Conservation (phyloP, 2,113 vertebrate genomes). For the Gobio gobio region DNA sequence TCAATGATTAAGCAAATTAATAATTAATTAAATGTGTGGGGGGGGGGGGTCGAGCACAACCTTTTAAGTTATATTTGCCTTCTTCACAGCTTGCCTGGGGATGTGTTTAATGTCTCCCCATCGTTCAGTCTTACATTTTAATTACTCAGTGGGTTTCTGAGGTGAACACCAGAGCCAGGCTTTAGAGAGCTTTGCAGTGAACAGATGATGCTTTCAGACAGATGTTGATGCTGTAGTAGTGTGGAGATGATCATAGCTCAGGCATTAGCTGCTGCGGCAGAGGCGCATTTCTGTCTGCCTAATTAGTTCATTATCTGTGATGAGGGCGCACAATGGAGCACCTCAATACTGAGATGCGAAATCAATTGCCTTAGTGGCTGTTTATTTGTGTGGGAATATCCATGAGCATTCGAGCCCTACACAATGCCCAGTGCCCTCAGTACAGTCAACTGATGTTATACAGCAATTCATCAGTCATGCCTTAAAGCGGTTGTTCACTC, state of each 20-base stretch:
- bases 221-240: conserved; percentile 30
- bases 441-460: conserved; percentile 2
- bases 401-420: neutral
- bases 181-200: conserved; percentile 35
- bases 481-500: neutral
- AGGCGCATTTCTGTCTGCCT: conserved; percentile 31
- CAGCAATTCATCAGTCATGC: neutral
- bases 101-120: conserved; percentile 31
- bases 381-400: conserved; percentile 23
- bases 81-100: conserved; percentile 13
- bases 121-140: conserved; percentile 46
- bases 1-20: conserved; percentile 64
- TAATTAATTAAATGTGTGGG: conserved; percentile 59
- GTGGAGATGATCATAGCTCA: conserved; percentile 24
- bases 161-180: conserved; percentile 40
- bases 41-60: conserved; percentile 3
- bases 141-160: conserved; percentile 51
- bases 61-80: conserved; percentile 19
- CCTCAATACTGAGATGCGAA: conserved; percentile 41
- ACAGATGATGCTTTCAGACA: conserved; percentile 23
- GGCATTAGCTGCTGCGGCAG: neutral
- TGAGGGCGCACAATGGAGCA: conserved; percentile 32
- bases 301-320: conserved; percentile 38
- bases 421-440: neutral
- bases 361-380: conserved; percentile 27